Percentiles rank a stretch among this genome's conserved stretches.
Evolutionary conservation across 92 coral and sea anemone species (phyloP).

Genomic region (Meandrina meandrites): DNA sequence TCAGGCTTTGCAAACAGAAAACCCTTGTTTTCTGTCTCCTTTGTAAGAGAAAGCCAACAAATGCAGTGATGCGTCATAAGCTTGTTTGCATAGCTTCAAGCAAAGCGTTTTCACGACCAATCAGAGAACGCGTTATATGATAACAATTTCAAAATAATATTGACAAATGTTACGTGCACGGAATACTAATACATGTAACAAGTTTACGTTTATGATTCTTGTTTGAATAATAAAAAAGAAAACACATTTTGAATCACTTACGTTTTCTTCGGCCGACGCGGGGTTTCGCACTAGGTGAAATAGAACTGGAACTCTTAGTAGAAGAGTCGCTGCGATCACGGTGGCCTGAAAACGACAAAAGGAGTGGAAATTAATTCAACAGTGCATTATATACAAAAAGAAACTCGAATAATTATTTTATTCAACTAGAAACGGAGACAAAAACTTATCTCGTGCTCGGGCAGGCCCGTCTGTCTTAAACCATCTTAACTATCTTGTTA

Average conservation of each 20-base stretch:
- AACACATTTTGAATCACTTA: slow-evolving; percentile 32
- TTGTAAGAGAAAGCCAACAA: neutral
- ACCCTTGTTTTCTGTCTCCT: neutral
- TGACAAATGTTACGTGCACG: neutral
- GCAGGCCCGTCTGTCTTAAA: neutral
- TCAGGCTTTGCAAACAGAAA: neutral
- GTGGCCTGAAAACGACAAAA: slow-evolving; percentile 9
- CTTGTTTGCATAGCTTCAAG: neutral
- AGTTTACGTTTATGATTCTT: neutral
- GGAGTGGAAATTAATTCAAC: neutral
- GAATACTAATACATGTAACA: neutral
- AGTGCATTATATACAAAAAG: neutral
- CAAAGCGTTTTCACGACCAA: neutral
- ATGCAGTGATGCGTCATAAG: neutral
- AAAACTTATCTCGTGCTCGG: neutral
- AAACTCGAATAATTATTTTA: neutral
- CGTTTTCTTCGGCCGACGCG: slow-evolving; percentile 77
- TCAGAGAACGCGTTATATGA: neutral
- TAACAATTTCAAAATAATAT: neutral
- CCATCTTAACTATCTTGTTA: too few species aligned
- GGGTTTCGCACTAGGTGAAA: slow-evolving; percentile 37
- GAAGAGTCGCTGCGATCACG: neutral
- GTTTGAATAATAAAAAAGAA: neutral
- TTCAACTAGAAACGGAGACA: neutral
- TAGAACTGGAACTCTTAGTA: slow-evolving; percentile 4